Evolutionary conservation across 2,888 invertebrate genomes (phyloP).

Genomic region (Harmothoe impar): DNA sequence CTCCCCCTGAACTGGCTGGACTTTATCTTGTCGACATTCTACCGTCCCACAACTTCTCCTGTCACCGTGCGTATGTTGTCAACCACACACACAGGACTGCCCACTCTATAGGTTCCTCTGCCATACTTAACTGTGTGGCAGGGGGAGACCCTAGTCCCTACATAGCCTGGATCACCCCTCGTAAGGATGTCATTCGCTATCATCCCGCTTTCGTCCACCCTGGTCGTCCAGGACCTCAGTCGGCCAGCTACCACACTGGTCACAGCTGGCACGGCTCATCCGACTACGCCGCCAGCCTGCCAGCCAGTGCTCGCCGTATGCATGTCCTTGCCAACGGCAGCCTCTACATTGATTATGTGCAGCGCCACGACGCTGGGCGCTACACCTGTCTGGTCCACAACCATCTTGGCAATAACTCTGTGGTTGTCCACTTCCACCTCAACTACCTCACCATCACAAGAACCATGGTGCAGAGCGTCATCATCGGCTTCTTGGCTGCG

Average conservation of each 20-base stretch:
- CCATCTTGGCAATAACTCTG: constrained; percentile 90
- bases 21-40: constrained; percentile 47
- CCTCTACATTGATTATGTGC: constrained; percentile 88
- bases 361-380: constrained; percentile 88
- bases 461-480: constrained; percentile 92
- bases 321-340: constrained; percentile 90
- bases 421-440: constrained; percentile 87
- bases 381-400: constrained; percentile 94
- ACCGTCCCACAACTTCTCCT: constrained; percentile 85
- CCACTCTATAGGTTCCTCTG: constrained; percentile 85
- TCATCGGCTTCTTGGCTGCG: constrained; percentile 92
- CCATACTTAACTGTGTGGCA: constrained; percentile 90
- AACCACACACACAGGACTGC: constrained; percentile 68
- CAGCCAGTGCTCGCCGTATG: constrained; percentile 84
- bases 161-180: constrained; percentile 89
- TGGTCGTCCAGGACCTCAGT: constrained; percentile 70
- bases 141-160: constrained; percentile 91
- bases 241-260: constrained; percentile 72
- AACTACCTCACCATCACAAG: constrained; percentile 93
- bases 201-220: constrained; percentile 72
- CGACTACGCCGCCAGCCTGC: constrained; percentile 67
- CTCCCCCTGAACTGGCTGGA: constrained; percentile 58
- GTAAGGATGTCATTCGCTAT: constrained; percentile 72
- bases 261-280: constrained; percentile 75
- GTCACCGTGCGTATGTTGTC: constrained; percentile 87